Conservation (phyloP, 2,888 invertebrate genomes). For the Sturmia bella region DNA sequence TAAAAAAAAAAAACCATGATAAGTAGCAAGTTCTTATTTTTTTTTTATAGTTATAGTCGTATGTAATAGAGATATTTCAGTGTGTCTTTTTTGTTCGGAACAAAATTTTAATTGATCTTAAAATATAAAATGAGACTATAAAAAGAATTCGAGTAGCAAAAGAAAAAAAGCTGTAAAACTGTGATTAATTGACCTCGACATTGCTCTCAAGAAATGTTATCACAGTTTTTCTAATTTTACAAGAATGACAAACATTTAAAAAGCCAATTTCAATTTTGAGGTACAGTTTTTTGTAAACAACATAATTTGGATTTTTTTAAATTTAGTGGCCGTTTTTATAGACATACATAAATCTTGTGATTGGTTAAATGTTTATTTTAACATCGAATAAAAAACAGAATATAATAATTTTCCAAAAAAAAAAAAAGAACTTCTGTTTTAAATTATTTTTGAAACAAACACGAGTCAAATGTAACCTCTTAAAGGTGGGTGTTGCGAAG, state of each 20-base stretch:
- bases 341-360: too few relatives aligned
- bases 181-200: conserved; percentile 70
- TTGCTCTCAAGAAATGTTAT: conserved; percentile 52
- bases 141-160: neutral
- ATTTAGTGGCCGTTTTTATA: too few relatives aligned
- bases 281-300: too few relatives aligned
- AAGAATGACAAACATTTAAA: conserved; percentile 9
- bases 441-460: too few relatives aligned
- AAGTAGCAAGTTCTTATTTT: neutral
- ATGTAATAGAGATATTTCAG: neutral
- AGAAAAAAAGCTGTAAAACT: conserved; percentile 33
- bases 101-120: conserved; percentile 49
- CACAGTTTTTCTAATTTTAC: conserved; percentile 8
- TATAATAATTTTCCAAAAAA: too few relatives aligned
- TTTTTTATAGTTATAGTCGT: too few relatives aligned
- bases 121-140: conserved; percentile 14
- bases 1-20: neutral
- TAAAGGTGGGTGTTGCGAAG: too few relatives aligned
- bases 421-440: too few relatives aligned
- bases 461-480: too few relatives aligned
- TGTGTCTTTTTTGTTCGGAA: conserved; percentile 6
- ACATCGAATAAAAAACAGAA: too few relatives aligned
- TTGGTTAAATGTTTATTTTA: too few relatives aligned
- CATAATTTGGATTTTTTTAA: too few relatives aligned
- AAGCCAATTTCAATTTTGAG: neutral